Conservation (phyloP, 1,140 invertebrate genomes). For the Adelges cooleyi region DNA sequence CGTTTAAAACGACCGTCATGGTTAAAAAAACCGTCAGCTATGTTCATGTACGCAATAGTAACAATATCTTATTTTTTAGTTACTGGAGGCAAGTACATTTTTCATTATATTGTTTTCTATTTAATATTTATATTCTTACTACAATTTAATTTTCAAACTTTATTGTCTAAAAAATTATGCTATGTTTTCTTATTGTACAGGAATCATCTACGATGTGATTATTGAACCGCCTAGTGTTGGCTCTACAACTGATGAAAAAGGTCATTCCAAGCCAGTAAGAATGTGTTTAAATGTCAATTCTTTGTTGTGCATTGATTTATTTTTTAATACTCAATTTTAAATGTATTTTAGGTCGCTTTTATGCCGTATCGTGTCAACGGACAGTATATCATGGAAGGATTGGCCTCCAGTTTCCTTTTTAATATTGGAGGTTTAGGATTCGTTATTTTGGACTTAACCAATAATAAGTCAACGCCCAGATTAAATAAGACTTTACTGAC, state of each 20-base stretch:
- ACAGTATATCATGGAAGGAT: conserved; percentile 97
- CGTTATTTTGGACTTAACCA: conserved; percentile 89
- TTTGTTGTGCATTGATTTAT: too few species aligned
- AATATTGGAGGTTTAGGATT: conserved; percentile 91
- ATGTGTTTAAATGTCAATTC: conserved; percentile 10
- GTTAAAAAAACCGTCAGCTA: conserved; percentile 82
- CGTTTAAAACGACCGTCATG: conserved; percentile 85
- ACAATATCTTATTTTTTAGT: conserved; percentile 94
- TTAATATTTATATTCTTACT: too few species aligned
- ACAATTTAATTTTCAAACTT: not conserved
- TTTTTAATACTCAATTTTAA: not conserved
- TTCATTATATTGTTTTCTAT: not conserved
- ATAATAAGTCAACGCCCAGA: conserved; percentile 73
- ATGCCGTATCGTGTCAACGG: conserved; percentile 98
- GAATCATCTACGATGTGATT: conserved; percentile 97
- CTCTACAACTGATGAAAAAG: conserved; percentile 92
- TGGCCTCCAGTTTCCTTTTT: conserved; percentile 93
- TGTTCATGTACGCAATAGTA: conserved; percentile 82
- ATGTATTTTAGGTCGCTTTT: conserved; percentile 69
- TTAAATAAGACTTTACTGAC: conserved; percentile 85
- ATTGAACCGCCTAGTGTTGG: conserved; percentile 96
- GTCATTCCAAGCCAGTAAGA: conserved; percentile 79
- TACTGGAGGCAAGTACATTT: conserved; percentile 70
- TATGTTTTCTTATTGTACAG: conserved; percentile 46
- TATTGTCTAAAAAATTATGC: not conserved